Conservation (phyloP, 2,888 invertebrate genomes). For the Pseudococcus jackbeardsleyi region DNA sequence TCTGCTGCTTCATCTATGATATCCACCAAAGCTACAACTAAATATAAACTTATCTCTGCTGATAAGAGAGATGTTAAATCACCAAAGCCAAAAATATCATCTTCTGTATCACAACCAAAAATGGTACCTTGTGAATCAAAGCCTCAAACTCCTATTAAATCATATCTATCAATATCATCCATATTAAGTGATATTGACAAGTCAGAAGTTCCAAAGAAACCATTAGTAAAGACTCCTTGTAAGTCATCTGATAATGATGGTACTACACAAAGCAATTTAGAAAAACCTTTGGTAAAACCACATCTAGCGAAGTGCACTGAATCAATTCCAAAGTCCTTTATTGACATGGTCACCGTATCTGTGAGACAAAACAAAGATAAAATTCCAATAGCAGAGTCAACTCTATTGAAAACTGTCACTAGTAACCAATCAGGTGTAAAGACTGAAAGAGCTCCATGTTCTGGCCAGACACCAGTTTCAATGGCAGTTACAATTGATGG, state of each 20-base stretch:
- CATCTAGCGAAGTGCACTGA: not conserved
- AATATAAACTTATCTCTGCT: not conserved
- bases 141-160: slow-evolving; percentile 28
- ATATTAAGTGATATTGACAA: slow-evolving; percentile 52
- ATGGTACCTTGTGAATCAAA: not conserved
- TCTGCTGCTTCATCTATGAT: not conserved
- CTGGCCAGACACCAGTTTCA: not conserved
- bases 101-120: not conserved
- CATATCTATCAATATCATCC: slow-evolving; percentile 57
- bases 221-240: not conserved
- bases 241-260: not conserved
- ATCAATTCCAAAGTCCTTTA: not conserved
- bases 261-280: not conserved
- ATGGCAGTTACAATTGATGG: not conserved
- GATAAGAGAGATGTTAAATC: too few relatives aligned
- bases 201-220: slow-evolving; percentile 47
- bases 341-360: not conserved
- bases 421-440: not conserved
- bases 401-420: not conserved
- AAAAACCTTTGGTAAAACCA: not conserved
- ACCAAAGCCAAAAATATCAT: not conserved
- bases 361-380: not conserved
- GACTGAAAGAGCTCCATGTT: not conserved
- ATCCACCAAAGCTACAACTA: not conserved
- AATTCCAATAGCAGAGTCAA: not conserved